phyloP scores from a whole-genome alignment of 2,888 invertebrate genomes.

The Eremobia ochroleuca region DNA sequence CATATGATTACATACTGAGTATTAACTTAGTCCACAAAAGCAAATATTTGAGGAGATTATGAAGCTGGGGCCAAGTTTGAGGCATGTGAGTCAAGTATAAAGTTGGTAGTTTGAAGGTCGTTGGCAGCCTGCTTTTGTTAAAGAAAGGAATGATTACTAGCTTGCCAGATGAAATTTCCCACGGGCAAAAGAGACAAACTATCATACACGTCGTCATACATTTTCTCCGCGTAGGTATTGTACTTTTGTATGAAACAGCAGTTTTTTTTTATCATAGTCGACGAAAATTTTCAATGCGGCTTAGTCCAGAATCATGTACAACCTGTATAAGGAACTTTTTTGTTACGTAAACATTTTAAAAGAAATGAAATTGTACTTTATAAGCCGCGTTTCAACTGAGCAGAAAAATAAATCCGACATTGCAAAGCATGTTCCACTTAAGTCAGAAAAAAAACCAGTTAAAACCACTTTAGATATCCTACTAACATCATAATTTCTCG shows the following conservation, averaged over 20 bases:
- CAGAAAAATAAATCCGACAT: conserved; percentile 15
- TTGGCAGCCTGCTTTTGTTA: background rate
- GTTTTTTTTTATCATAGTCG: no score
- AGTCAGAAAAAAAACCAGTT: background rate
- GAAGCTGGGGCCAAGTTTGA: conserved; percentile 27
- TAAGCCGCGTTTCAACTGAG: conserved; percentile 23
- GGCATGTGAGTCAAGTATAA: conserved; percentile 25
- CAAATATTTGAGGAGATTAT: conserved; percentile 55
- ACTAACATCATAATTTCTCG: background rate
- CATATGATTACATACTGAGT: conserved; percentile 17
- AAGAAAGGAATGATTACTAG: background rate
- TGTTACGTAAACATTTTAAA: conserved; percentile 7
- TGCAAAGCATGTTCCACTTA: background rate
- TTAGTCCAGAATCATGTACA: no score
- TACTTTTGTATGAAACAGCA: no score
- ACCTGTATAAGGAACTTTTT: no score
- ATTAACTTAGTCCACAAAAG: conserved; percentile 35
- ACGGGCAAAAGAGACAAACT: background rate
- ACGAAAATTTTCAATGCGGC: no score
- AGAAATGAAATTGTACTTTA: background rate
- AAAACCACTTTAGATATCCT: background rate
- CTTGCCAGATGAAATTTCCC: background rate
- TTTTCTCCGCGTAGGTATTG: no score
- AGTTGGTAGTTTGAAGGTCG: conserved; percentile 18
- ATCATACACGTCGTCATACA: background rate